phyloP scores from a whole-genome alignment of 2,888 invertebrate genomes.

The Mythimna vitellina region DNA sequence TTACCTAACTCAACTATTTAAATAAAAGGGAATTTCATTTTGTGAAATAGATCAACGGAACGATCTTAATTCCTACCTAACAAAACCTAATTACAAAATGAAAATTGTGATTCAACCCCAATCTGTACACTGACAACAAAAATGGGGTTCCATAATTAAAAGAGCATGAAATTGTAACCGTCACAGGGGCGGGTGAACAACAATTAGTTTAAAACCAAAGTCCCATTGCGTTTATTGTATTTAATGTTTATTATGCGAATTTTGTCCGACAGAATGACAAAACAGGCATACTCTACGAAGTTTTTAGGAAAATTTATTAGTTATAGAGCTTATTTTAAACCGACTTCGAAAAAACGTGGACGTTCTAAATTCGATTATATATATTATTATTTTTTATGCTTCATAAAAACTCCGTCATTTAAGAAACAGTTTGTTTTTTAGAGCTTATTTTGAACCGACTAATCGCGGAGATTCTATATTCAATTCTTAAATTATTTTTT shows the following conservation, averaged over 20 bases:
- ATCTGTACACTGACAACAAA: constrained; percentile 50
- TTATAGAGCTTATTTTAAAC: constrained; percentile 7
- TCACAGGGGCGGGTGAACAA: constrained; percentile 68
- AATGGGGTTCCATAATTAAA: constrained; percentile 74
- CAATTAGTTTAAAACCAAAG: constrained; percentile 73
- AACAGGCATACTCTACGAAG: constrained; percentile 38
- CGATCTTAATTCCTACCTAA: not conserved
- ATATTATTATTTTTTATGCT: too few species aligned
- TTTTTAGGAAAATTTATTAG: constrained; percentile 42
- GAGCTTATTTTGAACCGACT: too few species aligned
- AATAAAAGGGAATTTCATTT: not conserved
- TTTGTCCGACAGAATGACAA: constrained; percentile 32
- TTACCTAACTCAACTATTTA: not conserved
- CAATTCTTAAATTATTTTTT: too few species aligned
- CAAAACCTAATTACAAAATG: constrained; percentile 48
- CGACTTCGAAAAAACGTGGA: too few species aligned
- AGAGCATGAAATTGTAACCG: constrained; percentile 73
- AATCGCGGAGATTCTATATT: too few species aligned
- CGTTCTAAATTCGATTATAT: too few species aligned
- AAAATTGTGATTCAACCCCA: constrained; percentile 38
- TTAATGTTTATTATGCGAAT: constrained; percentile 67
- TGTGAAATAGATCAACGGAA: not conserved
- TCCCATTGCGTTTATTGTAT: constrained; percentile 68
- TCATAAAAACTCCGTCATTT: too few species aligned
- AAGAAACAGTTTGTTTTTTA: too few species aligned